Evolutionary conservation across 1,140 invertebrate species (phyloP), one percentile per base, ranked within the genome.

Genomic region (Cheumatopsyche charites): DNA sequence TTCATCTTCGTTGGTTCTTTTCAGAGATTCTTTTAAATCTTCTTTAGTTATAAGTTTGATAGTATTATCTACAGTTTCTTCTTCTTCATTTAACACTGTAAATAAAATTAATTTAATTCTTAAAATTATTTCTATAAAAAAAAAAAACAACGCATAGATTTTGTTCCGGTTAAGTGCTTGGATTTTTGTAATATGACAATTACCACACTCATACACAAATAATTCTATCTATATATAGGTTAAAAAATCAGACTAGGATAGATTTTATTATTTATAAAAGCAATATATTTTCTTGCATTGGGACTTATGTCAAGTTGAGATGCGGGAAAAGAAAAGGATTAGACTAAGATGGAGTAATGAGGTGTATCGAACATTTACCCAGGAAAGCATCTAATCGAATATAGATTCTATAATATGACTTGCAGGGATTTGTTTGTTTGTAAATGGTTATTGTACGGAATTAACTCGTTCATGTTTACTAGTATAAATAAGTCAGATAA

Each of bases 31-130:
- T 67, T 66, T 66, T 19, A 42, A 66, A 23, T 47, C 42, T 67
- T 74, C 66, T 66, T 67, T 52, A 61, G 70, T 74, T 13, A 75
- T 42, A n/a, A 72, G 61, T 67, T 74, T 52, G 49, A 70, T 45
- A 58, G 17, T 42, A 79, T 81, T 80, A 68, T 79, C 72, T 76
- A 77, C 67, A 17, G 71, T 65, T 67, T 73, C 47, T 43, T 77
- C 73, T 73, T 77, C 72, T 71, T 80, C 73, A 1, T 76, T 66
- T 70, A 49, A 43, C 49, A 41, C 29, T 71, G 36, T 43, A 62
- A 58, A 12, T 6, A 11, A 21, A 7, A 62, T 11, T 29, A 62
- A 62, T 62, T 52, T 19, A 2, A 45, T 12, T 3, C 17, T n/a
- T 45, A 45, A 45, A 45, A 45, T 15, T 3, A 45, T 45, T 2